Base-by-base conservation (phyloP, 2,797 vertebrate genomes). In the Eulemur rubriventer region DNA sequence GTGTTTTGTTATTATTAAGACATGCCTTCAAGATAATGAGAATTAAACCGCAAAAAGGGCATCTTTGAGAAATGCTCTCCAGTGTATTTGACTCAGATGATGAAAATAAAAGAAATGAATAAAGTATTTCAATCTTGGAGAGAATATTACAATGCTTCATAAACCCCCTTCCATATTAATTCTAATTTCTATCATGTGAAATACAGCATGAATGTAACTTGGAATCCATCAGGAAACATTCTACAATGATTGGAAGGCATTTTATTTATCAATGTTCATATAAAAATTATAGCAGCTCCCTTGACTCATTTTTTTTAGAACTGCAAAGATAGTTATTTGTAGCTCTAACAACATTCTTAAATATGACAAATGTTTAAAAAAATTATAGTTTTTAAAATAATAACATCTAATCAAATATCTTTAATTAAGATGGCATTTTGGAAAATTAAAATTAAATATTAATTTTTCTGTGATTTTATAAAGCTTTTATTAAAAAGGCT, bases 1-100 rank as follows among this genome's bases (percentile, higher is more conserved):
- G 11, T 65, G 9, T 61, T 90, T 89, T 72, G 41, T 35, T 69
- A 48, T 67, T 94, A 73, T 67, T 94, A 73, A 92, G 81, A 94
- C 43, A 93, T 93, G 75, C 55, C 92, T 87, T 59, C 43, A 87
- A 38, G 63, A 91, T 75, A 92, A 87, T 89, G 26, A 94, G 43
- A 87, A 95, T 83, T 90, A 92, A 90, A 73, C 16, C 67, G 11
- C 65, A 46, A 65, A 86, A 85, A 95, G 43, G 28, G 89, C 16
- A 72, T 65, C 79, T 78, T 95, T 26, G 41, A 11, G 33, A 94
- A 79, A 48, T 55, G 30, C 16, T 82, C 61, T 78, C 57, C 28
- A 61, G 69, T 79, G 24, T 3, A 48, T 89, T 94, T 95, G 46
- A 78, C 79, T 92, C 63, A 83, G 26, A 95, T 63, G 43, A 87